Evolutionary conservation across 2,113 vertebrate genomes (phyloP).

Genomic region (Castor canadensis): DNA sequence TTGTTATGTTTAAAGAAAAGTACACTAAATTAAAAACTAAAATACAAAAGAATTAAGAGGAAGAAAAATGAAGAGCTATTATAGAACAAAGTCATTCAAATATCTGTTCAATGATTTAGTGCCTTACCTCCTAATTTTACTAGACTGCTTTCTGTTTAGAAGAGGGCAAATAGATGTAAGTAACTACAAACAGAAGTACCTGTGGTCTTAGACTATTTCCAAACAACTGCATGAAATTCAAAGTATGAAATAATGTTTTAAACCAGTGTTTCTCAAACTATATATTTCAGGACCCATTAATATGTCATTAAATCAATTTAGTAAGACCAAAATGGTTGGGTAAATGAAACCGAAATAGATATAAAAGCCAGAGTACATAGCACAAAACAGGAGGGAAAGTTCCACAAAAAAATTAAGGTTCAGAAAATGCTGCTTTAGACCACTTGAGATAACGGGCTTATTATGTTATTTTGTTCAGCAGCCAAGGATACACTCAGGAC

Average conservation of each 20-base stretch:
- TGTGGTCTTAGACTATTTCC: background rate
- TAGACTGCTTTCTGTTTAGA: background rate
- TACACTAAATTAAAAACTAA: slow-evolving; percentile 14
- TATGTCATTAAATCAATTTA: background rate
- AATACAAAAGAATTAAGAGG: background rate
- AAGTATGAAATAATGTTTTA: slow-evolving; percentile 4
- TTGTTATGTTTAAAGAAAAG: background rate
- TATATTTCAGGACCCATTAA: background rate
- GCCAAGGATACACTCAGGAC: slow-evolving; percentile 9
- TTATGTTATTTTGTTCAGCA: slow-evolving; percentile 50
- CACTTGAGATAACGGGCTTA: slow-evolving; percentile 36
- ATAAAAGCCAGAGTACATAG: background rate
- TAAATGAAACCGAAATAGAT: background rate
- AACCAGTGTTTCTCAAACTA: background rate
- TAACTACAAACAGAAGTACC: background rate
- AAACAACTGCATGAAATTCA: background rate
- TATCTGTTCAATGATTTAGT: background rate
- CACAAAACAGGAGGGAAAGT: background rate
- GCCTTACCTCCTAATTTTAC: background rate
- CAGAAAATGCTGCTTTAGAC: background rate
- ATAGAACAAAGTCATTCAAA: background rate
- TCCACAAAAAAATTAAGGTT: background rate
- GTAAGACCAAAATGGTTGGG: background rate
- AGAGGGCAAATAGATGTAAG: background rate
- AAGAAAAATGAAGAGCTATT: background rate